These are phyloP conservation scores for Motacilla alba DNA, from an alignment of 2,113 vertebrate genomes.

Conservation along the genomic window DNA sequence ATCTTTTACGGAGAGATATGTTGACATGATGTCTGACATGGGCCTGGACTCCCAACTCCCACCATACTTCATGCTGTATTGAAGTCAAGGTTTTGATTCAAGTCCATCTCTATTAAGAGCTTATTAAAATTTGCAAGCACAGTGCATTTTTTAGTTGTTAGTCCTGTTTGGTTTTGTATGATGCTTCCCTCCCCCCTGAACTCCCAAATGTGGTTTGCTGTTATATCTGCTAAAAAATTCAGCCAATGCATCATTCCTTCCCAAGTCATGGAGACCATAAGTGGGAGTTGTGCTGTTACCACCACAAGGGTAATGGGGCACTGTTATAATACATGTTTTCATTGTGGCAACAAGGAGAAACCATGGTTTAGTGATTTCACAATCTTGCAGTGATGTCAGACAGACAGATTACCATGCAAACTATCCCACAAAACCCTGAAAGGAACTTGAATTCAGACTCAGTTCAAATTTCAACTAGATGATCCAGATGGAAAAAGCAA, in stretches of 20 bases:
- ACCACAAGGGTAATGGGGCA: neutral
- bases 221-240: neutral
- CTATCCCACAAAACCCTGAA: neutral
- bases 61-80: neutral
- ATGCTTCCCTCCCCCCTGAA: neutral
- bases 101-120: neutral
- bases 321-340: neutral
- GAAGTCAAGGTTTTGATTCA: neutral
- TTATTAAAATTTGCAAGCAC: neutral
- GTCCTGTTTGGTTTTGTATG: neutral
- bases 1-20: neutral
- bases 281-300: neutral
- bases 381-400: neutral
- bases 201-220: neutral
- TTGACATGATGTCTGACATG: neutral
- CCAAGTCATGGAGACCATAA: neutral
- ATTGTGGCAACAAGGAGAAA: neutral
- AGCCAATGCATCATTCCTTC: neutral
- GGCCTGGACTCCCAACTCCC: neutral
- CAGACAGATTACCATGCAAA: neutral
- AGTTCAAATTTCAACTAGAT: neutral
- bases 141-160: neutral
- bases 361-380: neutral
- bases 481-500: slow-evolving; percentile 13
- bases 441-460: neutral